Evolutionary conservation across 2,888 invertebrate species (phyloP).

Genomic region (Bedellia somnulentella): DNA sequence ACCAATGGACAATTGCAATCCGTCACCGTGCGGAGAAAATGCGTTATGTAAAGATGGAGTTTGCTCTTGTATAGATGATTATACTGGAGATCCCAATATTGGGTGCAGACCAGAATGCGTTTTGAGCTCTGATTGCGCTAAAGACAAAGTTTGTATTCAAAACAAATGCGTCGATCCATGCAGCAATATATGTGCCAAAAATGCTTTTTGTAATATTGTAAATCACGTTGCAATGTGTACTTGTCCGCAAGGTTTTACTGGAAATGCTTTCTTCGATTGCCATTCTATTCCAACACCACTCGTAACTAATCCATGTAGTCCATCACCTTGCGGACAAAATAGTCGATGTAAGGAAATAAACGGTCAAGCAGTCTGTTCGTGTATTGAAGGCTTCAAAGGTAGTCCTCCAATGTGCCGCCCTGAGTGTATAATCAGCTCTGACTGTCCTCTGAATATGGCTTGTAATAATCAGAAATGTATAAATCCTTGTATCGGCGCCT

Average conservation of each 20-base stretch:
- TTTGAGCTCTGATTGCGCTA: slow-evolving; percentile 65
- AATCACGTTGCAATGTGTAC: slow-evolving; percentile 74
- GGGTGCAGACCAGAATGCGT: slow-evolving; percentile 74
- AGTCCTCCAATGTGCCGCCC: slow-evolving; percentile 75
- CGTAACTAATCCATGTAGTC: slow-evolving; percentile 65
- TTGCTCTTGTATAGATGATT: slow-evolving; percentile 64
- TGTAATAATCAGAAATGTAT: slow-evolving; percentile 76
- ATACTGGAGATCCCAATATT: slow-evolving; percentile 68
- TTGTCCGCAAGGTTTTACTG: slow-evolving; percentile 68
- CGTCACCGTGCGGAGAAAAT: slow-evolving; percentile 68
- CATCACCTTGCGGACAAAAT: slow-evolving; percentile 77
- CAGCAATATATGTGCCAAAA: slow-evolving; percentile 68
- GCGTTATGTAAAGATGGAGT: slow-evolving; percentile 58
- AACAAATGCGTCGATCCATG: slow-evolving; percentile 74
- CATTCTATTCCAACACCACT: slow-evolving; percentile 46
- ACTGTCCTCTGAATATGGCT: slow-evolving; percentile 71
- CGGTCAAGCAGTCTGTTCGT: slow-evolving; percentile 73
- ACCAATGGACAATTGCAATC: slow-evolving; percentile 50
- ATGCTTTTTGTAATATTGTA: slow-evolving; percentile 71
- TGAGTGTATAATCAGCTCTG: slow-evolving; percentile 76
- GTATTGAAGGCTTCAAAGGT: slow-evolving; percentile 68
- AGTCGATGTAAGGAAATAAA: slow-evolving; percentile 69
- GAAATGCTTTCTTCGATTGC: slow-evolving; percentile 69
- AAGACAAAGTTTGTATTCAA: slow-evolving; percentile 65
- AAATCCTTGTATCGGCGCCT: slow-evolving; percentile 75